Evolutionary conservation across 2,888 invertebrate species (phyloP).

Genomic region (Leptogaster cylindrica): DNA sequence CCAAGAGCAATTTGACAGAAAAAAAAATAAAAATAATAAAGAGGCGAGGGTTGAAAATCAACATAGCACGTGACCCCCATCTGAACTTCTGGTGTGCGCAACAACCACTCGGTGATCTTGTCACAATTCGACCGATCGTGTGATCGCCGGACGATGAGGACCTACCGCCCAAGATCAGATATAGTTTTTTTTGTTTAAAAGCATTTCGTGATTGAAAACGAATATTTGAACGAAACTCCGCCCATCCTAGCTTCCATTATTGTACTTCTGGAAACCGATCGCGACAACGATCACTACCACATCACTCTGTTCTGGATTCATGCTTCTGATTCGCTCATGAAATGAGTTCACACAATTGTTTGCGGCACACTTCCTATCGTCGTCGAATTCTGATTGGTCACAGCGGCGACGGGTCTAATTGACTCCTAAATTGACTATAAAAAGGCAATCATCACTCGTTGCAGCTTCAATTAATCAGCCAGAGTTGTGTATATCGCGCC

Average conservation of each 20-base stretch:
- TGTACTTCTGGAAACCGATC: not conserved
- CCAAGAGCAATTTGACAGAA: conserved; percentile 50
- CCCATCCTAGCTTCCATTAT: not conserved
- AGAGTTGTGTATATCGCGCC: conserved; percentile 45
- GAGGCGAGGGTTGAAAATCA: conserved; percentile 1
- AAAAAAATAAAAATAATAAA: not conserved
- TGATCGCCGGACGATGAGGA: not conserved
- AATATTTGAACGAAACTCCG: not conserved
- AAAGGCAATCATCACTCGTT: conserved; percentile 71
- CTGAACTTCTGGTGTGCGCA: conserved; percentile 51
- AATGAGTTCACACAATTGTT: not conserved
- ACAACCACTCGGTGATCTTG: conserved; percentile 10
- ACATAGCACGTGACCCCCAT: conserved; percentile 54
- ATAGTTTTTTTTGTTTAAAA: too few species aligned
- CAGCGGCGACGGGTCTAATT: conserved; percentile 52
- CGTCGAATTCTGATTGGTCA: conserved; percentile 58
- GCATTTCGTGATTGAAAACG: too few species aligned
- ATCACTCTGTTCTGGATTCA: not conserved
- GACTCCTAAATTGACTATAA: conserved; percentile 60
- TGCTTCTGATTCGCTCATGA: conserved; percentile 39
- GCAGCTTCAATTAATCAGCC: conserved; percentile 61
- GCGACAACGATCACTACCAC: not conserved
- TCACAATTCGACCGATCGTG: conserved; percentile 6
- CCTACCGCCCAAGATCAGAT: too few species aligned
- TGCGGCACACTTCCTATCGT: conserved; percentile 55